Conservation (phyloP, 1,140 invertebrate species). For the Zeugodacus cucurbitae region DNA sequence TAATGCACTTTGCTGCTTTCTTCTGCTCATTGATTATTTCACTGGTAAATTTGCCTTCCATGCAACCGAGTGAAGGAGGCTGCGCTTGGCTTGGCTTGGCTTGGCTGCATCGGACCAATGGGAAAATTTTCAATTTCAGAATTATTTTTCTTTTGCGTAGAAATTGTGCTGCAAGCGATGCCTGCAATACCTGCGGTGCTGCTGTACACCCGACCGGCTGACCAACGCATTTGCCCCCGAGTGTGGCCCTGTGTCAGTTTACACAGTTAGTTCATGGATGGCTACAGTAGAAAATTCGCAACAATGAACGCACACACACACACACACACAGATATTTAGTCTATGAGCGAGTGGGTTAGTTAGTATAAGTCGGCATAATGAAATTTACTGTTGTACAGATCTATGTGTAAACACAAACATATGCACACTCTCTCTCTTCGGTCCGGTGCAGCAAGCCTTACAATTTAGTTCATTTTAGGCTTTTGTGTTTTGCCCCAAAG, state of each 20-base stretch:
- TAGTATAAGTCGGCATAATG: neutral
- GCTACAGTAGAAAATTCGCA: neutral
- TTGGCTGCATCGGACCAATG: neutral
- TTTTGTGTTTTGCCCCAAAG: neutral
- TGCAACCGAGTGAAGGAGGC: neutral
- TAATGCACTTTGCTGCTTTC: neutral
- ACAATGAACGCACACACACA: neutral
- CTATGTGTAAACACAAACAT: neutral
- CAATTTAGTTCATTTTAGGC: neutral
- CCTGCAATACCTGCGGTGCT: neutral
- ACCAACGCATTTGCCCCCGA: neutral
- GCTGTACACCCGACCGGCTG: neutral
- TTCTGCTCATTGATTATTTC: neutral
- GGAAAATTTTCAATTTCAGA: neutral
- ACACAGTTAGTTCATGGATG: neutral
- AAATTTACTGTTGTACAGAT: neutral
- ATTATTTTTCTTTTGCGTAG: neutral
- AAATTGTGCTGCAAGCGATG: neutral
- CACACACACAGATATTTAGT: neutral
- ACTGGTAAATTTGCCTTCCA: neutral
- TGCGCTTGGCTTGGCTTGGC: neutral
- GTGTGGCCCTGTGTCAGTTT: neutral
- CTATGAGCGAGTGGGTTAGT: neutral
- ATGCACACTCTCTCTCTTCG: neutral
- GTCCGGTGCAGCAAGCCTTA: neutral